Percentiles rank a stretch among this genome's conserved stretches.
phyloP scores from a whole-genome alignment of 2,113 vertebrate species.

The Camelus dromedarius region DNA sequence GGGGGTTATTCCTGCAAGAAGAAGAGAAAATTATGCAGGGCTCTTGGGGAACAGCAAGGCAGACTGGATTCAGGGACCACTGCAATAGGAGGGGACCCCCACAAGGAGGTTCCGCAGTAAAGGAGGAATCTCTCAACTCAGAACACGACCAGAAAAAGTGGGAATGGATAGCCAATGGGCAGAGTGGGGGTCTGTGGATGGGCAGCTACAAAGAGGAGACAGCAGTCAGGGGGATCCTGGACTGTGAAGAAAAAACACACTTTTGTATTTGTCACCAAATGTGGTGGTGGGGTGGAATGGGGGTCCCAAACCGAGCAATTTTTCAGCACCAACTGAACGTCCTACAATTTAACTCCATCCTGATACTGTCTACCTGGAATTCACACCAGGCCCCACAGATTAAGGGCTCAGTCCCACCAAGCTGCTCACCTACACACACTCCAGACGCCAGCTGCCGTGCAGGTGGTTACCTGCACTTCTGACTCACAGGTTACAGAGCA shows the following conservation, averaged over 20 bases:
- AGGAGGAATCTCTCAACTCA: not conserved
- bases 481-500: not conserved
- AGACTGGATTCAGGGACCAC: rapidly evolving
- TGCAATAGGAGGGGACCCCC: rapidly evolving
- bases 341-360: not conserved
- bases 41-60: not conserved
- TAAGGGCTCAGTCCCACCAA: not conserved
- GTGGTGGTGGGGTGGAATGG: not conserved
- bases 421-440: not conserved
- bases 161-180: rapidly evolving
- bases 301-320: too few relatives aligned
- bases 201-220: not conserved
- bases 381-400: not conserved
- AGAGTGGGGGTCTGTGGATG: rapidly evolving
- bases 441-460: not conserved
- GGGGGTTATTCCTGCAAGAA: not conserved
- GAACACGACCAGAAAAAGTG: not conserved
- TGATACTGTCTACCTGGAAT: rapidly evolving
- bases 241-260: not conserved
- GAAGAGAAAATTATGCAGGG: not conserved
- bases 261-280: too few relatives aligned
- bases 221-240: not conserved
- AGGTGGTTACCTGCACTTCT: not conserved
- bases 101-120: too few relatives aligned
- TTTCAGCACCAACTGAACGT: not conserved